Base-by-base conservation (phyloP, 2,113 vertebrate species). In the Bos indicus region DNA sequence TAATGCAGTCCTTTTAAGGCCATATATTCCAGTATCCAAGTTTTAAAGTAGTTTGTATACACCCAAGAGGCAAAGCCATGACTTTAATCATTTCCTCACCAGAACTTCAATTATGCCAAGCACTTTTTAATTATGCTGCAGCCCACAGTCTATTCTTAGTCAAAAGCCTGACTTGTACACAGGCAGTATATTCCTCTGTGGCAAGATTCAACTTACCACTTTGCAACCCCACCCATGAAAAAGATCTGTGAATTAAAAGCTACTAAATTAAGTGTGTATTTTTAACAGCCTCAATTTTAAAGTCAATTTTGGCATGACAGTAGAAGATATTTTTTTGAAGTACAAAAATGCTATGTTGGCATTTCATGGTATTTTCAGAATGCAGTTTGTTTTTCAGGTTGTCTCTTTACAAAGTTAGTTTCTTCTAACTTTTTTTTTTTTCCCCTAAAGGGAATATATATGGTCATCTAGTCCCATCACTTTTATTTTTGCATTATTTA, bases 271-370 rank as follows among this genome's bases (percentile, higher is more conserved):
- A 99, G 97, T 96, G 26, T 98, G 46, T 99, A 99, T 99, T 99
- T 99, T 99, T 99, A 99, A 99, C 99, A 98, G 97, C 98, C 98
- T 98, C 98, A 99, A 98, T 99, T 99, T 99, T 98, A 95, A 97
- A 98, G 93, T 98, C 94, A 46, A 91, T 97, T 97, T 96, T 97
- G 90, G 96, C 91, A 92, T 91, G 93, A 95, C 98, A 98, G 94
- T 98, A 80, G 92, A 96, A 98, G 86, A 95, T 9, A 2, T 97
- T 98, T 98, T 98, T 98, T 95, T 97, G 86, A 98, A 98, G 83
- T 78, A 94, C 82, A 97, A 95, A 99, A 98, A 96, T 97, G 98
- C 98, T 98, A 97, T 90, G 98, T 62, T 99, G 98, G 98, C 98
- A 81, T 98, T 98, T 97, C 97, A 98, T 93, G 71, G 98, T 98